phyloP scores from a whole-genome alignment of 2,888 invertebrate species.

The Tipula helvola region DNA sequence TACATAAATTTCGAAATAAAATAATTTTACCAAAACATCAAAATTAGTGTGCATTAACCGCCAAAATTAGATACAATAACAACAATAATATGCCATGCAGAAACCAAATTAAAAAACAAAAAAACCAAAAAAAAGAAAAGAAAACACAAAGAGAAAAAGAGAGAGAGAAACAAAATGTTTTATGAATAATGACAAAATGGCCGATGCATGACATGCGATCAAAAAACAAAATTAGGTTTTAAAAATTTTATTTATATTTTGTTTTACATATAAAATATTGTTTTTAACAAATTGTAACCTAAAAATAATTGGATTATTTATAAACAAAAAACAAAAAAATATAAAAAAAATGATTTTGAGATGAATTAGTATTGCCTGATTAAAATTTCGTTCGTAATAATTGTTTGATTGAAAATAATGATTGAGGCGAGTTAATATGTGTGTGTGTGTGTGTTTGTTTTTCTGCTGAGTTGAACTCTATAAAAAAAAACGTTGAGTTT shows the following conservation, averaged over 20 bases:
- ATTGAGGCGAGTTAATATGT: neutral
- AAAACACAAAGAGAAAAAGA: neutral
- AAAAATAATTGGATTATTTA: neutral
- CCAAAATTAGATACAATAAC: neutral
- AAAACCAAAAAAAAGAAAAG: neutral
- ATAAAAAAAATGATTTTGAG: neutral
- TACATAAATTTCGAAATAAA: neutral
- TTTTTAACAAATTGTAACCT: neutral
- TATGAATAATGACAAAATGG: neutral
- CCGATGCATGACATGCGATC: neutral
- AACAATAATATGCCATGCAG: neutral
- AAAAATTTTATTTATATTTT: neutral
- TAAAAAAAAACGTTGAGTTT: too few species aligned
- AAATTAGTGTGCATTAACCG: neutral
- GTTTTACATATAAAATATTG: neutral
- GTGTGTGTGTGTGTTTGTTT: too few species aligned
- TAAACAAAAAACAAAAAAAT: neutral
- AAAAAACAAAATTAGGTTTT: neutral
- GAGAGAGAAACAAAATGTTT: neutral
- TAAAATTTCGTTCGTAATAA: neutral
- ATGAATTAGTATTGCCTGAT: neutral
- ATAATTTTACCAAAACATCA: neutral
- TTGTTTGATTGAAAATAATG: neutral
- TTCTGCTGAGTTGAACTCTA: too few species aligned
- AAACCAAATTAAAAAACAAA: neutral